A percentile compares a stretch with the other conserved stretches of the same genome.
phyloP scores from a whole-genome alignment of 1,140 invertebrate genomes.

The Dinoponera quadriceps region DNA sequence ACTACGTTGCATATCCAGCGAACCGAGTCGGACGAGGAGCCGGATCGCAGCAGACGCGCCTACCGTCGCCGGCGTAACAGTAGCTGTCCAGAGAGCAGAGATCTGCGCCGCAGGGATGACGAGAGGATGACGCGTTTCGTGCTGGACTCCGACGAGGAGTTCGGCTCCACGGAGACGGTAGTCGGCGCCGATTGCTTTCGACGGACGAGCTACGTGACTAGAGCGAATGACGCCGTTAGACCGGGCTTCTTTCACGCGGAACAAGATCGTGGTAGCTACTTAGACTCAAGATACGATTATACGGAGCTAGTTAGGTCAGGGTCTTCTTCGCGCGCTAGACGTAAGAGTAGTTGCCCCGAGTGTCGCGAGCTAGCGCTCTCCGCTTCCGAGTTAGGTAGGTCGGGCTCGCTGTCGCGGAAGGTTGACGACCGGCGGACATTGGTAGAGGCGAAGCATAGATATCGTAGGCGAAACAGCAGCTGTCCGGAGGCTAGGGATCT shows the following conservation, averaged over 20 bases:
- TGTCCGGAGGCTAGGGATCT: slow-evolving; percentile 81
- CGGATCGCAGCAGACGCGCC: slow-evolving; percentile 68
- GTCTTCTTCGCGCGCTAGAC: slow-evolving; percentile 65
- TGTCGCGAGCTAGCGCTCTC: slow-evolving; percentile 74
- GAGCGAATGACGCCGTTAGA: slow-evolving; percentile 36
- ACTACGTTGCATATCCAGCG: slow-evolving; percentile 56
- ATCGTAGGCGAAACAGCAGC: slow-evolving; percentile 81
- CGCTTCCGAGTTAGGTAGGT: slow-evolving; percentile 67
- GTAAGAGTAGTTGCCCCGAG: slow-evolving; percentile 79
- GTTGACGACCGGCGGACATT: slow-evolving; percentile 62
- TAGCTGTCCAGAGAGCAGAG: slow-evolving; percentile 80
- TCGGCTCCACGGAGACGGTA: slow-evolving; percentile 82
- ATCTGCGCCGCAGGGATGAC: slow-evolving; percentile 43
- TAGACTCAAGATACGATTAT: slow-evolving; percentile 62
- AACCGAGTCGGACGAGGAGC: slow-evolving; percentile 81
- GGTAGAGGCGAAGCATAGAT: slow-evolving; percentile 66
- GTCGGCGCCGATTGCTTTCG: slow-evolving; percentile 74
- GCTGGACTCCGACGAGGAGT: slow-evolving; percentile 82
- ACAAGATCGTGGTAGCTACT: slow-evolving; percentile 52
- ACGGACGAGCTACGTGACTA: slow-evolving; percentile 13
- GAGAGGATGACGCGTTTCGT: slow-evolving; percentile 67
- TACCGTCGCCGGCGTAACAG: slow-evolving; percentile 77
- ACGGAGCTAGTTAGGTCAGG: slow-evolving; percentile 67
- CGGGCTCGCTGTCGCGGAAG: slow-evolving; percentile 66
- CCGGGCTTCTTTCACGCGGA: slow-evolving; percentile 57